phyloP scores from a whole-genome alignment of 1,140 invertebrate genomes.

The Drosophila lowei region DNA sequence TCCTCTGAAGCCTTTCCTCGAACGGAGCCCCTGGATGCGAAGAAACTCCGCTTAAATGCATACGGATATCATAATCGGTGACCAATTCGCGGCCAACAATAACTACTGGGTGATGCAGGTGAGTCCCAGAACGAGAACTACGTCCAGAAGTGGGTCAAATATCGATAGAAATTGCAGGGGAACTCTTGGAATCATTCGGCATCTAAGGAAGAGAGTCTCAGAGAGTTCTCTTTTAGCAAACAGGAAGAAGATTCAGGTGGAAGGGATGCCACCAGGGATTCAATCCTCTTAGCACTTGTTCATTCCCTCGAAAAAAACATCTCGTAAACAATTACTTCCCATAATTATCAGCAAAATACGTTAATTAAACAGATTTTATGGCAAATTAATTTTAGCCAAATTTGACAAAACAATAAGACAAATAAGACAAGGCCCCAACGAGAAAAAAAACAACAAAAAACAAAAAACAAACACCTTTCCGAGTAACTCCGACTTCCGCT shows the following conservation, averaged over 20 bases:
- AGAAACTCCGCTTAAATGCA: constrained; percentile 81
- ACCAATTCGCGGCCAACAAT: constrained; percentile 82
- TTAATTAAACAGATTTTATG: constrained; percentile 61
- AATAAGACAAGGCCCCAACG: not conserved
- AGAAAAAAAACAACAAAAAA: constrained; percentile 3
- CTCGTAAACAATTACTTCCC: constrained; percentile 45
- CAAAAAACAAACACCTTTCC: constrained; percentile 25
- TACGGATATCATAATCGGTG: constrained; percentile 83
- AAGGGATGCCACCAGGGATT: too few relatives aligned
- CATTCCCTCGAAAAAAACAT: constrained; percentile 2
- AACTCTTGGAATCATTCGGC: too few relatives aligned
- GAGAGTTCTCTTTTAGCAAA: too few relatives aligned
- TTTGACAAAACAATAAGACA: constrained; percentile 21
- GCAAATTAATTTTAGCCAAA: constrained; percentile 54
- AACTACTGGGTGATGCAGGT: constrained; percentile 83
- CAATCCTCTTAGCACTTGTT: constrained; percentile 11
- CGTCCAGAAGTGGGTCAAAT: not conserved
- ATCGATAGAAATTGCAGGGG: not conserved
- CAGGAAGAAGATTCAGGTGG: too few relatives aligned
- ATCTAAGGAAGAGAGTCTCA: not conserved
- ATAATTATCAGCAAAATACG: constrained; percentile 66
- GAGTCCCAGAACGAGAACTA: constrained; percentile 12
- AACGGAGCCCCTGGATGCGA: constrained; percentile 55
- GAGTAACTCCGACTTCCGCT: constrained; percentile 54
- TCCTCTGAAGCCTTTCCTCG: constrained; percentile 13